Percentiles rank a stretch among this genome's conserved stretches.
phyloP scores from a whole-genome alignment of 2,888 invertebrate genomes.

The Hirtodrosophila histrioides region DNA sequence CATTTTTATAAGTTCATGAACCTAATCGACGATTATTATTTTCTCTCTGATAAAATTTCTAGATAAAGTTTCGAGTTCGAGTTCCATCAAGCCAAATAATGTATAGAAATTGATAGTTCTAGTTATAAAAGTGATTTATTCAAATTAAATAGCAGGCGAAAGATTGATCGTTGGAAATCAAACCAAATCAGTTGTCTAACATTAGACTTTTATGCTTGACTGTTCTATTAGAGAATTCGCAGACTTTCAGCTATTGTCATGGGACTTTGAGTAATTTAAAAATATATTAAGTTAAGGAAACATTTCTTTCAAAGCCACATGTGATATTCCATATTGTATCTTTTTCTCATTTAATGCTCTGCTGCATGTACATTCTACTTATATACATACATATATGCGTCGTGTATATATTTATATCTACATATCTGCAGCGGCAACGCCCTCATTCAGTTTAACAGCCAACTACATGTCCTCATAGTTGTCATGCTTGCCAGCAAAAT shows the following conservation, averaged over 20 bases:
- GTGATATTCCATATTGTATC: not conserved
- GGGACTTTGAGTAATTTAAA: not conserved
- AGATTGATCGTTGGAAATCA: too few relatives aligned
- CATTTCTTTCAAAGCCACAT: constrained; percentile 1
- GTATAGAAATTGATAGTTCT: too few relatives aligned
- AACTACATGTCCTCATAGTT: constrained; percentile 29
- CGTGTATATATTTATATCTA: constrained; percentile 7
- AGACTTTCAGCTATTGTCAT: constrained; percentile 11
- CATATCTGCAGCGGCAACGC: constrained; percentile 42
- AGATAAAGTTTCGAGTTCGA: too few relatives aligned
- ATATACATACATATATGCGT: not conserved
- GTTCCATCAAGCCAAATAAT: too few relatives aligned
- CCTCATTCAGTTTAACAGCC: constrained; percentile 20
- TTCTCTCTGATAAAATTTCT: too few relatives aligned
- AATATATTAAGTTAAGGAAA: not conserved
- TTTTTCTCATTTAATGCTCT: not conserved
- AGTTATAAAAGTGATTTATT: too few relatives aligned
- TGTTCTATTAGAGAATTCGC: too few relatives aligned
- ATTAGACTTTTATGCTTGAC: too few relatives aligned
- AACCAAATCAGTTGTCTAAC: too few relatives aligned
- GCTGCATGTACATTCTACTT: constrained; percentile 12
- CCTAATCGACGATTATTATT: too few relatives aligned
- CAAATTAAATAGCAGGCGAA: too few relatives aligned
- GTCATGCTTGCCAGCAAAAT: constrained; percentile 31
- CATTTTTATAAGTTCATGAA: too few relatives aligned